These are phyloP conservation scores for Oncorhynchus clarkii DNA, from an alignment of 2,113 vertebrate genomes.

Conservation along the genomic window DNA sequence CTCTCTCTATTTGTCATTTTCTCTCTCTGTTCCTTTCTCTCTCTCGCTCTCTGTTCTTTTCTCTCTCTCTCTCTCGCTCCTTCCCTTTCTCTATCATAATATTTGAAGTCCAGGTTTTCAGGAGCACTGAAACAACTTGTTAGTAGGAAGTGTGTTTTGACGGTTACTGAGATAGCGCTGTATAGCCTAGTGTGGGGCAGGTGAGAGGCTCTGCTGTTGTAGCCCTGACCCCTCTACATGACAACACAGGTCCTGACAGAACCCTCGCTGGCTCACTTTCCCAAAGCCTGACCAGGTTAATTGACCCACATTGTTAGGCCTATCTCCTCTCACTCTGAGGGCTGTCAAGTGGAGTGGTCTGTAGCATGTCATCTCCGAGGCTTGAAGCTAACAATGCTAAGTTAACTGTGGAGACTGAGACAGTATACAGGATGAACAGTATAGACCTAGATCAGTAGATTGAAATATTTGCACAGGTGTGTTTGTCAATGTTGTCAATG, in stretches of 20 bases:
- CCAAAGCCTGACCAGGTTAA: conserved; percentile 64
- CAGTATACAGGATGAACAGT: no score
- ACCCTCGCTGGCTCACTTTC: conserved; percentile 40
- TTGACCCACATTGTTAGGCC: conserved; percentile 57
- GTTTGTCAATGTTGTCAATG: no score
- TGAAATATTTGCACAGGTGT: no score
- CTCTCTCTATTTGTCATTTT: no score
- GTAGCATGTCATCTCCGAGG: conserved; percentile 11
- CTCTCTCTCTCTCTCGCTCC: no score
- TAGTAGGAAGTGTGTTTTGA: conserved; percentile 56
- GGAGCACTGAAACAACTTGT: conserved; percentile 69
- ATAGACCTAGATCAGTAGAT: no score
- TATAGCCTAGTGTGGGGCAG: conserved; percentile 13
- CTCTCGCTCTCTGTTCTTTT: no score
- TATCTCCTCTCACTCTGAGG: conserved; percentile 48
- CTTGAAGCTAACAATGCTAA: conserved; percentile 4
- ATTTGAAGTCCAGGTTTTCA: conserved; percentile 68
- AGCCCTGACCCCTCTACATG: conserved; percentile 62
- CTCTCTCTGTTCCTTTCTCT: no score
- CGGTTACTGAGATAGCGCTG: no score
- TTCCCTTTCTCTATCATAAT: conserved; percentile 58
- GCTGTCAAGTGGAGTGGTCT: conserved; percentile 44
- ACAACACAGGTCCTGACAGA: conserved; percentile 43
- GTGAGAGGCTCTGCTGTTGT: conserved; percentile 50
- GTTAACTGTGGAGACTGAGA: conserved; percentile 11